phyloP scores from a whole-genome alignment of 1,140 invertebrate genomes.

The Phortica variegata region DNA sequence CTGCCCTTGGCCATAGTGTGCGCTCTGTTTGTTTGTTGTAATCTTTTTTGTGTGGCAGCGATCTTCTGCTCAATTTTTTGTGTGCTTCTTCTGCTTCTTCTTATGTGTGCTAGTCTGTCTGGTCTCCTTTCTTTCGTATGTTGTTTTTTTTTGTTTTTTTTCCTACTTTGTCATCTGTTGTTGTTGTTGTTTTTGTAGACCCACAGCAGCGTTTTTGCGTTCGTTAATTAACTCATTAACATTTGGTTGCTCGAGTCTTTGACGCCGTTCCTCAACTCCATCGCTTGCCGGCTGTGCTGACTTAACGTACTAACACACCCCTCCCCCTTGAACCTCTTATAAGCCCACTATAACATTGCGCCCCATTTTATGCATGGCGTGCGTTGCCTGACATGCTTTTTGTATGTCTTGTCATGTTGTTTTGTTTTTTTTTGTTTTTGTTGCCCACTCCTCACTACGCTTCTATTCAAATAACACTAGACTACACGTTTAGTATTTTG shows the following conservation, averaged over 20 bases:
- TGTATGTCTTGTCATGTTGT: neutral
- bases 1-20: neutral
- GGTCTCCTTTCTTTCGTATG: constrained; percentile 11
- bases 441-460: no score
- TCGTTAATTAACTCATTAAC: constrained; percentile 55
- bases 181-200: constrained; percentile 25
- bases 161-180: no score
- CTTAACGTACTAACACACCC: no score
- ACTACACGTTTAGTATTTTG: no score
- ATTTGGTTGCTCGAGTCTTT: constrained; percentile 17
- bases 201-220: constrained; percentile 37
- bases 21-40: neutral
- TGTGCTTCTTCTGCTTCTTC: neutral
- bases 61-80: constrained; percentile 23
- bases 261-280: no score
- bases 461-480: no score
- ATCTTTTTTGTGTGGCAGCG: constrained; percentile 8
- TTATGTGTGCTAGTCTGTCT: constrained; percentile 28
- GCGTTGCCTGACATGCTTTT: neutral
- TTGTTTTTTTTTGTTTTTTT: neutral
- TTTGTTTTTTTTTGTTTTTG: neutral
- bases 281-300: no score
- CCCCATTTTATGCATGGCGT: constrained; percentile 12
- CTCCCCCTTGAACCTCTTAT: no score
- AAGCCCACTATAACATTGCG: no score